Percentiles rank a stretch among this genome's conserved stretches.
phyloP scores from a whole-genome alignment of 2,797 vertebrate species.

The Chloroceryle inda region DNA sequence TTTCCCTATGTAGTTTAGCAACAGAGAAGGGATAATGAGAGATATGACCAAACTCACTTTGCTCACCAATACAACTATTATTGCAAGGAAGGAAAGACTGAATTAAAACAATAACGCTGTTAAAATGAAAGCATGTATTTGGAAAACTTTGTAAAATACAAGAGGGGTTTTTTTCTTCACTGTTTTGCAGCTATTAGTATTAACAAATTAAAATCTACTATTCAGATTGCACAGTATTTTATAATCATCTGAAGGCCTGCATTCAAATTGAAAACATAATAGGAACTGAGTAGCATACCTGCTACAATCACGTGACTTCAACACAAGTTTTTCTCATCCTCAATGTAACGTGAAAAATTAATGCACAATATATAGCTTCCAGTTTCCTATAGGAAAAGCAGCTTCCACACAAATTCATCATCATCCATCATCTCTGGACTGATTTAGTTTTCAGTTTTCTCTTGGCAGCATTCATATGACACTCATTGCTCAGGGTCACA shows the following conservation, averaged over 20 bases:
- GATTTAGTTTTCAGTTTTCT: background rate
- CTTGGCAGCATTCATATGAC: background rate
- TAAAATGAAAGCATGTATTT: background rate
- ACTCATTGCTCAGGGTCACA: background rate
- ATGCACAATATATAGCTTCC: background rate
- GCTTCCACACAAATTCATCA: background rate
- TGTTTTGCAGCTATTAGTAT: background rate
- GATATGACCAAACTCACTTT: slow-evolving; percentile 12
- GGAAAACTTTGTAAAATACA: background rate
- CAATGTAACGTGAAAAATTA: background rate
- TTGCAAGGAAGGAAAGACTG: background rate
- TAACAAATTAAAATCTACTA: background rate
- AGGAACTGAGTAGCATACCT: background rate
- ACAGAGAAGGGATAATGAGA: slow-evolving; percentile 6
- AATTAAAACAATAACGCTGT: background rate
- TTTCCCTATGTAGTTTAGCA: background rate
- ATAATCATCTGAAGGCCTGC: background rate
- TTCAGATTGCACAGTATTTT: background rate
- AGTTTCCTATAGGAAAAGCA: background rate
- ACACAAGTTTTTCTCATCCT: background rate
- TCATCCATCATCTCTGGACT: background rate
- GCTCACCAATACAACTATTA: background rate
- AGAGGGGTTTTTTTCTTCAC: background rate
- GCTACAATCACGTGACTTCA: background rate
- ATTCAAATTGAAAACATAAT: background rate